Percentiles rank a stretch among this genome's conserved stretches.
Conservation (phyloP, 1,140 invertebrate genomes). For the Acromyrmex heyeri region DNA sequence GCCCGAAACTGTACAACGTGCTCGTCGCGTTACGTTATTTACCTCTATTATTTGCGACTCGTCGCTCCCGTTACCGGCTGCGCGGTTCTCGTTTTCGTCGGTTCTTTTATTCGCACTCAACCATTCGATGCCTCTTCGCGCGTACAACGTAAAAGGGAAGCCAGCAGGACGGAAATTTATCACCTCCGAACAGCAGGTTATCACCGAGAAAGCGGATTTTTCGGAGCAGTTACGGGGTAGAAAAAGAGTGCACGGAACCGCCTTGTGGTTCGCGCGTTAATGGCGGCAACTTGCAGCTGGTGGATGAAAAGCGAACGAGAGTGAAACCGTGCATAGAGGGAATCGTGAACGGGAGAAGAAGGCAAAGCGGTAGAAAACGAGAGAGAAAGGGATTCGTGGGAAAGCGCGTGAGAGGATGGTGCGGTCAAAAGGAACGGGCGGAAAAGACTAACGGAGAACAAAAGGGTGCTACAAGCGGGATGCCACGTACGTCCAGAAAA, state of each 20-base stretch:
- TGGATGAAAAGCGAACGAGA: background rate
- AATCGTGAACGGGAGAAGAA: background rate
- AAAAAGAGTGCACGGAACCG: conserved; percentile 17
- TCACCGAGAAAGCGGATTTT: conserved; percentile 66
- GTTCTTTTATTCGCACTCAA: conserved; percentile 13
- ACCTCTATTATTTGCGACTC: conserved; percentile 67
- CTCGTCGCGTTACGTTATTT: conserved; percentile 50
- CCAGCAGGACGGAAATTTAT: conserved; percentile 65
- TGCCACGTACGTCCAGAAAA: conserved; percentile 8
- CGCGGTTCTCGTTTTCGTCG: conserved; percentile 17
- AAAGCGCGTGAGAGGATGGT: background rate
- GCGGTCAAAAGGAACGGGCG: conserved; percentile 18
- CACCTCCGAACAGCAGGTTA: conserved; percentile 61
- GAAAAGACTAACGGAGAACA: conserved; percentile 4
- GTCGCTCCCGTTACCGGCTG: conserved; percentile 22
- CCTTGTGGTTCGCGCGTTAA: conserved; percentile 60
- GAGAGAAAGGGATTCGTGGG: background rate
- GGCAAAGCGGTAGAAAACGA: background rate
- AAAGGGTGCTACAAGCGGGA: conserved; percentile 6
- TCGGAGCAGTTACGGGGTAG: conserved; percentile 49
- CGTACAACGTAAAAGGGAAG: conserved; percentile 19
- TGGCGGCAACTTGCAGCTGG: conserved; percentile 49
- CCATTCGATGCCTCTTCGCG: background rate
- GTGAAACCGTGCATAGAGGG: conserved; percentile 3
- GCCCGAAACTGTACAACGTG: conserved; percentile 11